Percentiles rank a stretch among this genome's conserved stretches.
These are phyloP conservation scores for Acronicta leporina DNA, from an alignment of 2,888 invertebrate species.

Conservation along the genomic window DNA sequence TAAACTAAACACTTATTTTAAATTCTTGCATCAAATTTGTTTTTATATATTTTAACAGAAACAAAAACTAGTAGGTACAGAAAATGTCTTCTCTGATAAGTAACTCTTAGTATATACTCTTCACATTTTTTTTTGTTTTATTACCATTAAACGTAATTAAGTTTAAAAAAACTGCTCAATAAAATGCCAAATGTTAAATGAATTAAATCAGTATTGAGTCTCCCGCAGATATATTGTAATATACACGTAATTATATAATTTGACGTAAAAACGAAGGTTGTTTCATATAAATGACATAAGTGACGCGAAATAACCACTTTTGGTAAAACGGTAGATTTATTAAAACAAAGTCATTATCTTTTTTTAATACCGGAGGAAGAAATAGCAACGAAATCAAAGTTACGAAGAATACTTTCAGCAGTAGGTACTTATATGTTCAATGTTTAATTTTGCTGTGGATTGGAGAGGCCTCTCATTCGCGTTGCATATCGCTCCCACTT, in stretches of 20 bases:
- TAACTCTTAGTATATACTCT: no score
- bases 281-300: slow-evolving; percentile 50
- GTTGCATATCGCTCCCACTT: slow-evolving; percentile 2
- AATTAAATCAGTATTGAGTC: slow-evolving; percentile 42
- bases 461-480: neutral
- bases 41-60: no score
- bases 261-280: slow-evolving; percentile 44
- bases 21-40: no score
- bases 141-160: neutral
- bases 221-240: slow-evolving; percentile 21
- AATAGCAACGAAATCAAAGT: neutral
- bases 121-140: no score
- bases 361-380: no score
- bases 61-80: no score
- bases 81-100: no score
- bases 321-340: no score
- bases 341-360: no score
- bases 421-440: neutral
- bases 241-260: slow-evolving; percentile 17
- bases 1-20: no score
- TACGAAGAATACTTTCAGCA: neutral
- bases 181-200: slow-evolving; percentile 32
- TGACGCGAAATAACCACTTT: neutral
- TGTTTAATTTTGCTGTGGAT: neutral
- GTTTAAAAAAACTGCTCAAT: slow-evolving; percentile 25